Evolutionary conservation across 2,113 vertebrate species (phyloP).

Genomic region (Larimichthys crocea): DNA sequence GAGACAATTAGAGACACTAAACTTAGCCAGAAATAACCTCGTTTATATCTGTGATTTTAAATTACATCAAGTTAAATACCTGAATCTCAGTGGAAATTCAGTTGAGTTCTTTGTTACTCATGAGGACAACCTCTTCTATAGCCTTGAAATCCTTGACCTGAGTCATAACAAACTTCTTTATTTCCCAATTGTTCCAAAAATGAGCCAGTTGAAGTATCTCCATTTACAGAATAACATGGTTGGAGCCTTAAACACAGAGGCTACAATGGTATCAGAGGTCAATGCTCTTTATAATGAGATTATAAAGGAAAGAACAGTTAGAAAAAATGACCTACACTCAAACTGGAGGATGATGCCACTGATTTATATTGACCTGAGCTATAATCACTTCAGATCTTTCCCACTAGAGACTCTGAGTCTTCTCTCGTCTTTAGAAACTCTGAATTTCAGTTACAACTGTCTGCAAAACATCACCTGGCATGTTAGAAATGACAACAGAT

Average conservation of each 20-base stretch:
- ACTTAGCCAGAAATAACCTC: constrained; percentile 84
- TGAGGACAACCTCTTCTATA: constrained; percentile 66
- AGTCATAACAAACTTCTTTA: constrained; percentile 85
- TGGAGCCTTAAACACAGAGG: constrained; percentile 65
- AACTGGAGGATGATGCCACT: constrained; percentile 65
- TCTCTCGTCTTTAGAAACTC: constrained; percentile 77
- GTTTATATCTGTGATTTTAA: constrained; percentile 84
- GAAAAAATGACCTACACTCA: constrained; percentile 67
- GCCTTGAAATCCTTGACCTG: constrained; percentile 83
- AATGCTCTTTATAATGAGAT: constrained; percentile 74
- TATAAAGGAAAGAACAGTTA: constrained; percentile 32
- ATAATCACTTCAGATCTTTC: constrained; percentile 82
- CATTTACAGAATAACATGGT: constrained; percentile 86
- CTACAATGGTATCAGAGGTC: constrained; percentile 58
- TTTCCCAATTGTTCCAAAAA: constrained; percentile 82
- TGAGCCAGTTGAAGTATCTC: constrained; percentile 77
- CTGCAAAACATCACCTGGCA: constrained; percentile 76
- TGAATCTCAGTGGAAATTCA: constrained; percentile 86
- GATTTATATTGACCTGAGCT: constrained; percentile 85
- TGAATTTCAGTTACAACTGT: constrained; percentile 86
- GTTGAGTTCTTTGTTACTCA: constrained; percentile 79
- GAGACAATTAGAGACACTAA: constrained; percentile 76
- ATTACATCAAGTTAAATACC: constrained; percentile 79
- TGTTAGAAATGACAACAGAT: constrained; percentile 41
- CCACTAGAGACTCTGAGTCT: constrained; percentile 79